Conservation (phyloP, 2,797 vertebrate genomes). For the Sebastes nivosus region DNA sequence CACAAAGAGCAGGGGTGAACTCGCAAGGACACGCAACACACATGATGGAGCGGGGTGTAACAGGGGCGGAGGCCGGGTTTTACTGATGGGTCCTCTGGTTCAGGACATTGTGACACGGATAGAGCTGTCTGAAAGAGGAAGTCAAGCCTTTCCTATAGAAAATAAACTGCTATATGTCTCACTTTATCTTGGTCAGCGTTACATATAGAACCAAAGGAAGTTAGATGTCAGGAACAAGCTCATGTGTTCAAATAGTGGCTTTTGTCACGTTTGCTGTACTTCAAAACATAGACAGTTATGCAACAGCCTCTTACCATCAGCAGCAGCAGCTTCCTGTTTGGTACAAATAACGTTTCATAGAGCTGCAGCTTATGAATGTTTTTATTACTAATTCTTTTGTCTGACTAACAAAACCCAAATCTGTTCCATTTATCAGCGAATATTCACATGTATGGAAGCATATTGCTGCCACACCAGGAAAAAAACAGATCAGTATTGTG, state of each 20-base stretch:
- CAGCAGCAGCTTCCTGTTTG: background rate
- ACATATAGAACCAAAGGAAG: background rate
- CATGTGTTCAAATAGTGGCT: background rate
- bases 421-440: background rate
- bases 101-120: constrained; percentile 28
- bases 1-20: constrained; percentile 10
- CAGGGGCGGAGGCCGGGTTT: constrained; percentile 26
- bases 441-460: background rate
- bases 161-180: constrained; percentile 27
- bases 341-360: background rate
- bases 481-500: background rate
- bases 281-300: background rate
- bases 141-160: constrained; percentile 31
- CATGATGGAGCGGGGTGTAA: background rate
- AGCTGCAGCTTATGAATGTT: background rate
- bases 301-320: background rate
- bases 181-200: constrained; percentile 30
- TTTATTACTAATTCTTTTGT: background rate
- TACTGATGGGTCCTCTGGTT: constrained; percentile 17
- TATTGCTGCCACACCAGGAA: background rate
- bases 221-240: background rate
- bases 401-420: background rate
- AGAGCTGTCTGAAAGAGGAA: constrained; percentile 38
- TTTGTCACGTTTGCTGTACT: background rate
- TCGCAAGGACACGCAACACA: constrained; percentile 13